Conservation (phyloP, 2,113 vertebrate species). For the Aegotheles bennettii region DNA sequence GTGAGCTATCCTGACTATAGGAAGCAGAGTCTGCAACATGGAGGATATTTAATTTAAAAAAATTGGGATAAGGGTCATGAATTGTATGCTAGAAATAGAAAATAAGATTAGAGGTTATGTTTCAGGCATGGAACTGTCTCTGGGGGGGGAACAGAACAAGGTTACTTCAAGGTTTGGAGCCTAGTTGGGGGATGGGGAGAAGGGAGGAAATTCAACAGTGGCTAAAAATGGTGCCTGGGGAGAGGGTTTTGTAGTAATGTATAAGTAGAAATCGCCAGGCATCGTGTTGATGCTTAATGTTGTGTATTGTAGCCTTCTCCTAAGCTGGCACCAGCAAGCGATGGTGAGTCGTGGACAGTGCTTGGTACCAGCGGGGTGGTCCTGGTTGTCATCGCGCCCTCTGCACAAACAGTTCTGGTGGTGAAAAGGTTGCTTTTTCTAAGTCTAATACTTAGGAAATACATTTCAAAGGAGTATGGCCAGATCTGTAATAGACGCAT, state of each 20-base stretch:
- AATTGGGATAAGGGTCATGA: slow-evolving; percentile 61
- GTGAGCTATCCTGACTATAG: not conserved
- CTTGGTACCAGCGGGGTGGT: not conserved
- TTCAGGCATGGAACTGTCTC: slow-evolving; percentile 55
- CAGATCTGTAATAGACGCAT: not conserved
- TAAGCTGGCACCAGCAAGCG: not conserved
- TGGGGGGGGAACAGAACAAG: slow-evolving; percentile 25
- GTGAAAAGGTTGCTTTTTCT: not conserved
- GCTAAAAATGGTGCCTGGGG: slow-evolving; percentile 18
- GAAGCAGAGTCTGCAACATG: not conserved
- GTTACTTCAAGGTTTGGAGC: slow-evolving; percentile 63
- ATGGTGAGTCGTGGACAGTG: not conserved
- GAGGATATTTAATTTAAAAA: slow-evolving; percentile 55
- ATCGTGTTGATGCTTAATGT: not conserved
- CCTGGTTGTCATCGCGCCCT: not conserved
- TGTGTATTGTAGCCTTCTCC: not conserved
- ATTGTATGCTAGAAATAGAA: slow-evolving; percentile 65
- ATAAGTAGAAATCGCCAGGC: not conserved
- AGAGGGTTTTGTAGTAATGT: not conserved
- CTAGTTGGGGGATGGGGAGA: slow-evolving; percentile 38
- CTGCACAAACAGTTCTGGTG: not conserved
- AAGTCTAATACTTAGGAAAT: not conserved
- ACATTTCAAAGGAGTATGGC: not conserved
- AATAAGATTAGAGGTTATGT: slow-evolving; percentile 69
- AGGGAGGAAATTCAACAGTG: slow-evolving; percentile 17